Evolutionary conservation across 2,113 vertebrate genomes (phyloP).

Genomic region (Odocoileus hemionus): DNA sequence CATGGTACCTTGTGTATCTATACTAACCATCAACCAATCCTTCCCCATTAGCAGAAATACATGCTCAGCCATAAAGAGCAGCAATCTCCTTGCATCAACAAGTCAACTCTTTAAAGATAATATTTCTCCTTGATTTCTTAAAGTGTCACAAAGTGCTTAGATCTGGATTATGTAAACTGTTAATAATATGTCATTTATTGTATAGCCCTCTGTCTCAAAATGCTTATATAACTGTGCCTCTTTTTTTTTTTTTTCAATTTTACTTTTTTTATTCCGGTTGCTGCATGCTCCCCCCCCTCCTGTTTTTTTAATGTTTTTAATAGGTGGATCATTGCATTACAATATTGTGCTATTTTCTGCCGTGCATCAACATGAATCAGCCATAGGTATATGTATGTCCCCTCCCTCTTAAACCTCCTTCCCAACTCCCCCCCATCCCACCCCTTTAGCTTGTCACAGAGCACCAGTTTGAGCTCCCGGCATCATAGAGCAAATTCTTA

Average conservation of each 20-base stretch:
- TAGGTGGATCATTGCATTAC: not conserved
- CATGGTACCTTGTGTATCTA: not conserved
- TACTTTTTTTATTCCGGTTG: not conserved
- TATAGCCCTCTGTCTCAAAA: not conserved
- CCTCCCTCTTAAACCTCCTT: not conserved
- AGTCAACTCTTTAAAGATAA: not conserved
- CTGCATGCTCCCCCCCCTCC: not conserved
- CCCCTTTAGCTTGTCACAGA: not conserved
- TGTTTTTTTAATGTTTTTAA: not conserved
- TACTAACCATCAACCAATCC: not conserved
- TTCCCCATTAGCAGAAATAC: not conserved
- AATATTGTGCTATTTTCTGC: not conserved
- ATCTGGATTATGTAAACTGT: not conserved
- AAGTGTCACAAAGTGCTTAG: not conserved
- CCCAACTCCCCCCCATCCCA: not conserved
- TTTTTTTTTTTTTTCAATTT: not conserved
- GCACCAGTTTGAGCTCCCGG: not conserved
- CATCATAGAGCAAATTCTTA: not conserved
- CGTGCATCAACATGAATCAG: not conserved
- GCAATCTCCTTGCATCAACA: not conserved
- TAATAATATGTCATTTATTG: not conserved
- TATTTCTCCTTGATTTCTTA: not conserved
- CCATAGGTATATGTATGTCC: not conserved
- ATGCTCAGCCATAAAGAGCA: not conserved
- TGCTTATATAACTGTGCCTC: not conserved